A percentile compares a stretch with the other conserved stretches of the same genome.
Conservation (phyloP, 2,113 vertebrate species). For the Perca fluviatilis region DNA sequence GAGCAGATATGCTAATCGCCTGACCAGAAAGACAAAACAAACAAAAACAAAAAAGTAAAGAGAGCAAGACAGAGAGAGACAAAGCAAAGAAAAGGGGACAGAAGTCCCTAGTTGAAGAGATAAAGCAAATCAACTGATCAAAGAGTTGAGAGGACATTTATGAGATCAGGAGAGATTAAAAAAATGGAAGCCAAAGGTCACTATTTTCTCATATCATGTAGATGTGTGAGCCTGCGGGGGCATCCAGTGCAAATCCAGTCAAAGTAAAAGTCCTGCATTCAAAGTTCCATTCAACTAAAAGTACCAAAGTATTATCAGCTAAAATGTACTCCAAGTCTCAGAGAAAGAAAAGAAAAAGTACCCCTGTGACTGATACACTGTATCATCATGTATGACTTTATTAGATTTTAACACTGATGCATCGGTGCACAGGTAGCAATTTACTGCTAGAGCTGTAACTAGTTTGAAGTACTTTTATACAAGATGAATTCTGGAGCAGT, state of each 20-base stretch:
- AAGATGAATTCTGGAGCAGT: too few relatives aligned
- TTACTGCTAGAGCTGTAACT: not conserved
- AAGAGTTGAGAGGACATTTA: conserved; percentile 33
- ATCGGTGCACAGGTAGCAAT: not conserved
- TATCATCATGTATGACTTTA: not conserved
- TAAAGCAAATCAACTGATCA: conserved; percentile 20
- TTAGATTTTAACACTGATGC: not conserved
- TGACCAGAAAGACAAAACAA: conserved; percentile 33
- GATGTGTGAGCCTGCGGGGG: not conserved
- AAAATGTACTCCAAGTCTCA: too few relatives aligned
- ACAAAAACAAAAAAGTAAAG: conserved; percentile 25
- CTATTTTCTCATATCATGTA: not conserved
- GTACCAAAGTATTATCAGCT: too few relatives aligned
- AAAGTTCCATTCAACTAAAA: too few relatives aligned
- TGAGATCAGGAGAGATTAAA: conserved; percentile 22
- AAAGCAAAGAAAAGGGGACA: conserved; percentile 1
- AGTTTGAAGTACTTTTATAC: not conserved
- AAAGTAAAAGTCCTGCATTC: not conserved
- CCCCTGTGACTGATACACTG: not conserved
- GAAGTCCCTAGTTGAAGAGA: conserved; percentile 29
- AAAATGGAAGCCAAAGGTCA: not conserved
- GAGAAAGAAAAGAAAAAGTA: too few relatives aligned
- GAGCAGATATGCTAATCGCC: conserved; percentile 62
- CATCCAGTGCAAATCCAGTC: not conserved
- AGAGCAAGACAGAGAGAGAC: not conserved